phyloP scores from a whole-genome alignment of 2,797 vertebrate species.

The Podarcis lilfordi region DNA sequence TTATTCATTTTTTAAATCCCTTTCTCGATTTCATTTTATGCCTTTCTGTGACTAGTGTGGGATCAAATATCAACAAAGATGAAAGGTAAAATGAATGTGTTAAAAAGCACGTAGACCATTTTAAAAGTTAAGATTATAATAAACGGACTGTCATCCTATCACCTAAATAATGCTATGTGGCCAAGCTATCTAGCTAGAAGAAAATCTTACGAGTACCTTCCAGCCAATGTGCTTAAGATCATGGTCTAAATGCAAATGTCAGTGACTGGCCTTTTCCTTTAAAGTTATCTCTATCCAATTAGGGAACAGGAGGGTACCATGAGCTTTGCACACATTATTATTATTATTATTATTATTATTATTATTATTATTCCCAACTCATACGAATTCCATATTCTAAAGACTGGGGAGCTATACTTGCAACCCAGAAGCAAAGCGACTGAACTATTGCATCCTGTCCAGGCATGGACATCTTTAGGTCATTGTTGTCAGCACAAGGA shows the following conservation, averaged over 20 bases:
- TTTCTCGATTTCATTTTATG: neutral
- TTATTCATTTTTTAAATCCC: neutral
- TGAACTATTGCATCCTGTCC: neutral
- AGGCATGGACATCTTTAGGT: neutral
- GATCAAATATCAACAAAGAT: neutral
- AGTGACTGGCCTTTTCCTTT: neutral
- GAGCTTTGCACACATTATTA: neutral
- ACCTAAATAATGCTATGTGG: too few species aligned
- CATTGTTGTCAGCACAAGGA: too few species aligned
- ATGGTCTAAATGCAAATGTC: neutral
- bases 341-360: too few species aligned
- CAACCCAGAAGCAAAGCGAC: neutral
- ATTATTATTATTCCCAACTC: too few species aligned
- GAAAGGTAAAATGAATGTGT: neutral
- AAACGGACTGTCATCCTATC: neutral
- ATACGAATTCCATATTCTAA: too few species aligned
- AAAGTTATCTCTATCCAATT: constrained; percentile 1
- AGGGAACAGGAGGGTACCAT: neutral
- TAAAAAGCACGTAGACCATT: neutral
- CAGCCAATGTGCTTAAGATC: neutral
- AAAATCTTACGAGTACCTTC: neutral
- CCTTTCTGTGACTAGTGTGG: too few species aligned
- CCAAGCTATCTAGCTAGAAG: neutral
- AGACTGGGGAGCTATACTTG: too few species aligned
- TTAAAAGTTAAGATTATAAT: neutral